Conservation (phyloP, 2,797 vertebrate species). For the Pseudocheirus occidentalis region DNA sequence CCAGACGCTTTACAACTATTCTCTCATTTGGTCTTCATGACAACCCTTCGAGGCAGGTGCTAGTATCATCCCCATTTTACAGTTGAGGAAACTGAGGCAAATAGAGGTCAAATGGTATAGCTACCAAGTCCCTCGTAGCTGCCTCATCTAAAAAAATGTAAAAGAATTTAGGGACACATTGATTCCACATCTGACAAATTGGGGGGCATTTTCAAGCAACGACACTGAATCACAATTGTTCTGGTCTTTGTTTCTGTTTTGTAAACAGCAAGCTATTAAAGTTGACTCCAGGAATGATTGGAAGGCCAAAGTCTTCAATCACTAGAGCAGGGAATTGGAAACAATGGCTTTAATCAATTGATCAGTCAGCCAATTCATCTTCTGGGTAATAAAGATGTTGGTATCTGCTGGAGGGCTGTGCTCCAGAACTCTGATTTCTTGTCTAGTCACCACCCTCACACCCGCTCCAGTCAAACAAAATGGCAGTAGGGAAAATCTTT, state of each 20-base stretch:
- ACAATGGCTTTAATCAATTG: background rate
- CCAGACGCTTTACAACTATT: background rate
- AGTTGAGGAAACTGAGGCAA: background rate
- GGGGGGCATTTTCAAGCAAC: background rate
- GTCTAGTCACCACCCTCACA: background rate
- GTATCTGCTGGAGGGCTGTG: background rate
- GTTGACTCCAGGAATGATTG: background rate
- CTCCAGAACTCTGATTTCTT: background rate
- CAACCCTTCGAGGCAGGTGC: background rate
- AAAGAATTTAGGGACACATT: background rate
- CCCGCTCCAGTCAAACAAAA: background rate
- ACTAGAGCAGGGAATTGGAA: background rate
- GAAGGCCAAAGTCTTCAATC: background rate
- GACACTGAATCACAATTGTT: background rate
- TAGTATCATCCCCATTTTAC: background rate
- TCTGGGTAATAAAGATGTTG: background rate
- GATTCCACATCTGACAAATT: background rate
- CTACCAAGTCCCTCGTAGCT: background rate
- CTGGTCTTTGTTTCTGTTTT: constrained; percentile 7
- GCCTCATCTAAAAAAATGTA: background rate
- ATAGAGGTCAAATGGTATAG: background rate
- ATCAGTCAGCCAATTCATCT: background rate
- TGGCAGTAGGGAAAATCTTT: background rate
- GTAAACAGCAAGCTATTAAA: background rate
- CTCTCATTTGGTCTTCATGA: background rate